Evolutionary conservation across 2,113 vertebrate genomes (phyloP).

Genomic region (Leptobrachium leishanense): DNA sequence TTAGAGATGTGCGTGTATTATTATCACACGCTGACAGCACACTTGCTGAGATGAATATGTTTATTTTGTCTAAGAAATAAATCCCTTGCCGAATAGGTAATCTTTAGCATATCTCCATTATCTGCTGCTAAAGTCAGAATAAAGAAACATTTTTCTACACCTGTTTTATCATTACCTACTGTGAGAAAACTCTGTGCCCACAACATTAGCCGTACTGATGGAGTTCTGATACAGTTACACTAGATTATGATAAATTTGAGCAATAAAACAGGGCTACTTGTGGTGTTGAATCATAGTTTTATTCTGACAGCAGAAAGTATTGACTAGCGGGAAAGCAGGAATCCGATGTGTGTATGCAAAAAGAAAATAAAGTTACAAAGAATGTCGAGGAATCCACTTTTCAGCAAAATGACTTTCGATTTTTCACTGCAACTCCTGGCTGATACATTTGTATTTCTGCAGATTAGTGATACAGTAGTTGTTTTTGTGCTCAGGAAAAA

Average conservation of each 20-base stretch:
- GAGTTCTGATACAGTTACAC: slow-evolving; percentile 49
- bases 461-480: slow-evolving; percentile 13
- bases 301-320: slow-evolving; percentile 52
- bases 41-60: too few species aligned
- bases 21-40: background rate
- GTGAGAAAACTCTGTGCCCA: slow-evolving; percentile 55
- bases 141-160: slow-evolving; percentile 17
- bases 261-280: slow-evolving; percentile 51
- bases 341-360: slow-evolving; percentile 29
- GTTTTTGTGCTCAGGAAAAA: slow-evolving; percentile 7
- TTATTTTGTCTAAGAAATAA: background rate
- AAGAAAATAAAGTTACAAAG: background rate
- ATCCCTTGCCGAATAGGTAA: background rate
- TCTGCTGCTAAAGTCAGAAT: background rate
- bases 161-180: slow-evolving; percentile 47
- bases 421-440: slow-evolving; percentile 8
- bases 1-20: too few species aligned
- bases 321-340: slow-evolving; percentile 33
- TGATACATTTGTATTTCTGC: slow-evolving; percentile 20
- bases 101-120: slow-evolving; percentile 22
- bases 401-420: slow-evolving; percentile 33
- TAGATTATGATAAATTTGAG: slow-evolving; percentile 51
- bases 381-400: slow-evolving; percentile 38
- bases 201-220: slow-evolving; percentile 54
- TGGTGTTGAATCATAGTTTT: slow-evolving; percentile 54